Evolutionary conservation across 2,113 vertebrate genomes (phyloP).

Genomic region (Budorcas taxicolor): DNA sequence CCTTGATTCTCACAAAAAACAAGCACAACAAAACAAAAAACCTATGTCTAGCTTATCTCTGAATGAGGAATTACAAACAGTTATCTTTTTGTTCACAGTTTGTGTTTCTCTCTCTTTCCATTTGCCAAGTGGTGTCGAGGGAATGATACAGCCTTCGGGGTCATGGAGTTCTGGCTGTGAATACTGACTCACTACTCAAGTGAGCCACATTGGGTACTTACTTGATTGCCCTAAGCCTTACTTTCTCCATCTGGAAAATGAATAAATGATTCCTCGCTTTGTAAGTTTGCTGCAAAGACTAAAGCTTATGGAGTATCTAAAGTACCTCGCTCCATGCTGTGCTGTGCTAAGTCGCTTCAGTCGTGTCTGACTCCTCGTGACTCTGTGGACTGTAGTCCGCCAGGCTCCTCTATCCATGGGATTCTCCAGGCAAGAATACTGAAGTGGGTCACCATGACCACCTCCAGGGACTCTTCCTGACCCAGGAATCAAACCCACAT

Average conservation of each 20-base stretch:
- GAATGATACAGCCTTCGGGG: neutral
- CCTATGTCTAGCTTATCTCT: neutral
- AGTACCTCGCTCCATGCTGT: neutral
- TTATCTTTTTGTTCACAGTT: neutral
- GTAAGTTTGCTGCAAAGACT: neutral
- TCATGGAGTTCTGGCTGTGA: neutral
- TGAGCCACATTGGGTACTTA: neutral
- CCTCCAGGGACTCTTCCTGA: neutral
- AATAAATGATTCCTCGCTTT: neutral
- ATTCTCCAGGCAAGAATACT: neutral
- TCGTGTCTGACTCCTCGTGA: neutral
- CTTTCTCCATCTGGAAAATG: neutral
- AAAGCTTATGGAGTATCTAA: neutral
- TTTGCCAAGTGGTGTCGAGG: neutral
- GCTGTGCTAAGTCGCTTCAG: neutral
- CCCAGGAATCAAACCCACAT: neutral
- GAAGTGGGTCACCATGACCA: neutral
- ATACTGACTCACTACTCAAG: neutral
- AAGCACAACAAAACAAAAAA: neutral
- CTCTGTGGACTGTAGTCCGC: accelerated
- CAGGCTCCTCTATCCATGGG: neutral
- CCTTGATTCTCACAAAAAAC: neutral
- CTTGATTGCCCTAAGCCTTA: neutral
- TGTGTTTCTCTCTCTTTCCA: neutral
- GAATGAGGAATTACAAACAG: neutral